Conservation (phyloP, 2,888 invertebrate species). For the Mythimna impura region DNA sequence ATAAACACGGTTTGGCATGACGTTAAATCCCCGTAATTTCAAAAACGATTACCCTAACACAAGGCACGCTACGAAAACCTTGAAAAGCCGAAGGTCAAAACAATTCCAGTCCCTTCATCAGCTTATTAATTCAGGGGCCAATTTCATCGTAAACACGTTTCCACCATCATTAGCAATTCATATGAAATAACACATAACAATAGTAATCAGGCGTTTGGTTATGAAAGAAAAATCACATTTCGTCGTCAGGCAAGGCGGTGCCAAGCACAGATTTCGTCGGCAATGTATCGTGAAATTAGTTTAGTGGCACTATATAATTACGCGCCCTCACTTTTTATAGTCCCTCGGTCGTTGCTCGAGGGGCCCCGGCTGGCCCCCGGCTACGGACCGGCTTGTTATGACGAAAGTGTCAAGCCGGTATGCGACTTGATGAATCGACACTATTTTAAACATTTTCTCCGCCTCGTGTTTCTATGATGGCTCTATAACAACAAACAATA, state of each 20-base stretch:
- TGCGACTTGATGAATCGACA: slow-evolving; percentile 90
- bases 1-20: slow-evolving; percentile 52
- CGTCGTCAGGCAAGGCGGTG: slow-evolving; percentile 84
- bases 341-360: slow-evolving; percentile 72
- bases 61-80: slow-evolving; percentile 69
- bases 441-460: slow-evolving; percentile 85
- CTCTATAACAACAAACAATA: slow-evolving; percentile 59
- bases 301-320: slow-evolving; percentile 91
- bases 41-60: slow-evolving; percentile 55
- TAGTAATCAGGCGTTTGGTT: slow-evolving; percentile 86
- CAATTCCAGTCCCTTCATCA: slow-evolving; percentile 75
- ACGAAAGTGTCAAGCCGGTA: slow-evolving; percentile 89
- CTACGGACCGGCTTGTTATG: slow-evolving; percentile 82
- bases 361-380: slow-evolving; percentile 67
- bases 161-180: slow-evolving; percentile 85
- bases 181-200: slow-evolving; percentile 88
- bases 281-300: slow-evolving; percentile 91
- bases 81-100: slow-evolving; percentile 75
- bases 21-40: slow-evolving; percentile 63
- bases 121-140: slow-evolving; percentile 77
- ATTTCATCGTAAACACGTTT: slow-evolving; percentile 76
- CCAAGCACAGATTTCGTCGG: slow-evolving; percentile 90
- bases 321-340: slow-evolving; percentile 88
- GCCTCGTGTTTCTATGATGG: slow-evolving; percentile 69
- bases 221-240: slow-evolving; percentile 87